Evolutionary conservation across 2,888 invertebrate genomes (phyloP), one percentile per base, ranked within the genome.

Genomic region (Aspidapion aeneum): DNA sequence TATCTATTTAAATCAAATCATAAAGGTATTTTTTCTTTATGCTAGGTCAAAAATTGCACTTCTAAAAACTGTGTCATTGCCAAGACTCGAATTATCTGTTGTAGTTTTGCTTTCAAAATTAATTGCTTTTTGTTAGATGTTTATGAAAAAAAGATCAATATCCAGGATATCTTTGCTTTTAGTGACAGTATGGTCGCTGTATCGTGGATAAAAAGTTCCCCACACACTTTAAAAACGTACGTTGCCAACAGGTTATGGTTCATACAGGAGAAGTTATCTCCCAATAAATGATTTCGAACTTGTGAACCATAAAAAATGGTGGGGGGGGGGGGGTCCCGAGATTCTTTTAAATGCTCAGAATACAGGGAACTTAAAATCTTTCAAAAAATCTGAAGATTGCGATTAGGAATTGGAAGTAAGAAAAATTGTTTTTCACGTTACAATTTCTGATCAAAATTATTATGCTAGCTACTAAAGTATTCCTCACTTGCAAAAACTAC

Each of bases 81-180:
- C 7, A 9, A 52, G 18, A 19, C 19, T 52, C 3, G 18, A 52
- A 19, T n/a, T 52, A 5, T 17, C 19, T 18, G 7, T 3, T 17
- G 52, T n/a, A 52, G 52, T n/a, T 18, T n/a, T 52, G 3, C 52
- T 52, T 52, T 5, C 52, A 5, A 52, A 48, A 48, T 48, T 48
- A n/a, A 48, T 52, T 52, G n/a, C 17, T 52, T 52, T 52, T n/a
- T 17, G 17, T n/a, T 17, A 5, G 52, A 52, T 9, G 7, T 52
- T 9, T 52, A 52, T n/a, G 7, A 52, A n/a, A n/a, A 17, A 9
- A 52, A 52, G n/a, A 52, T n/a, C n/a, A 52, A 52, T 18, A 18
- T 52, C 5, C 18, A 52, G n/a, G 52, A 52, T 52, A 52, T 52
- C 7, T 52, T 52, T 52, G 52, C 52, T 3, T 52, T 52, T 52